Conservation (phyloP, 2,113 vertebrate species). For the Panthera uncia region DNA sequence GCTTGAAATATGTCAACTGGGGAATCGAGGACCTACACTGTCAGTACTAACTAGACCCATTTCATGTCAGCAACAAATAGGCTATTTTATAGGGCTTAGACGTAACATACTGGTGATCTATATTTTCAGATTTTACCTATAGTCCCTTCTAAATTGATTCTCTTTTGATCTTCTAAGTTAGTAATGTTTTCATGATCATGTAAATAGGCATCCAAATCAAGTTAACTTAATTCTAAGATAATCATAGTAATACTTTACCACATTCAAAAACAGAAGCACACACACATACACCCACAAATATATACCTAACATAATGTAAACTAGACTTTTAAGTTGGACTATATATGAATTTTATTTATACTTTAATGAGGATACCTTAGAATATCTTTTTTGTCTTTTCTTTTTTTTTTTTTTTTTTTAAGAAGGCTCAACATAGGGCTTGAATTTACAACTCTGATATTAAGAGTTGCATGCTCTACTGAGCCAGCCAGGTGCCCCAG, state of each 20-base stretch:
- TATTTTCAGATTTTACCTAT: not conserved
- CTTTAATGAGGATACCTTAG: not conserved
- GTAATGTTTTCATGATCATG: not conserved
- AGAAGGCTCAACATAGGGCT: not conserved
- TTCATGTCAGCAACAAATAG: not conserved
- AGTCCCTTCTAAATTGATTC: not conserved
- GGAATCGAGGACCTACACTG: not conserved
- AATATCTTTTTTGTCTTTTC: not conserved
- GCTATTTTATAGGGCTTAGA: constrained; percentile 10
- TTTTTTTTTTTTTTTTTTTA: not conserved
- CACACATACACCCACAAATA: not conserved
- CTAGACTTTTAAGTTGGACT: constrained; percentile 17
- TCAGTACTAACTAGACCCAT: not conserved
- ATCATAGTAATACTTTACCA: constrained; percentile 17
- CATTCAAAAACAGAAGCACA: not conserved
- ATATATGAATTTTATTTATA: not conserved
- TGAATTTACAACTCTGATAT: not conserved
- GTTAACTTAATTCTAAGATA: not conserved
- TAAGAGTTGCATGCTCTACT: not conserved
- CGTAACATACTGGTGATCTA: not conserved
- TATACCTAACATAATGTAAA: not conserved
- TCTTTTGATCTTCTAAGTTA: constrained; percentile 10
- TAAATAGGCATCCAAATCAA: not conserved
- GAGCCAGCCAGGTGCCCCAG: not conserved
- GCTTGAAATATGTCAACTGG: not conserved